A percentile compares a stretch with the other conserved stretches of the same genome.
Evolutionary conservation across 2,888 invertebrate genomes (phyloP).

Genomic region (Latheticus oryzae): DNA sequence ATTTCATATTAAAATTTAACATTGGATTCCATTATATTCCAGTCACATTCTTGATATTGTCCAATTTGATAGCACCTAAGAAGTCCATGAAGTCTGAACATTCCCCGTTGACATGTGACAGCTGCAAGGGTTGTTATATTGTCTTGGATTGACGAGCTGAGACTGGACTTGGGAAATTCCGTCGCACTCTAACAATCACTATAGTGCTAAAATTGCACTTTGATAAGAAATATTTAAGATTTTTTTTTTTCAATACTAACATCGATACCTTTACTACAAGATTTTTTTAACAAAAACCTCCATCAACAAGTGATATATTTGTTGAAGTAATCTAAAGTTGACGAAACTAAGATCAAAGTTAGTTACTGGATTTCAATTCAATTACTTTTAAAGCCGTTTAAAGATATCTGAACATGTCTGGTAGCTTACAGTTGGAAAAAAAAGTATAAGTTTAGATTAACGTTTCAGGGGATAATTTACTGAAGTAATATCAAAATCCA

Average conservation of each 20-base stretch:
- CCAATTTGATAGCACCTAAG: conserved; percentile 57
- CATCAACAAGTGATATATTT: conserved; percentile 59
- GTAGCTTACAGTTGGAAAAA: background rate
- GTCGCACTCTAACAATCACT: conserved; percentile 29
- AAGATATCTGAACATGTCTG: conserved; percentile 1
- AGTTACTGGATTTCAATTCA: conserved; percentile 60
- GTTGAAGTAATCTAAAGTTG: conserved; percentile 62
- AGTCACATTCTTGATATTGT: conserved; percentile 58
- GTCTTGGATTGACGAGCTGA: conserved; percentile 48
- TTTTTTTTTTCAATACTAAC: too few species aligned
- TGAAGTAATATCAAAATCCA: conserved; percentile 31
- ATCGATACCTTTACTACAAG: too few species aligned
- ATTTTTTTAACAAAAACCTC: conserved; percentile 55
- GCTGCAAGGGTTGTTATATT: conserved; percentile 61
- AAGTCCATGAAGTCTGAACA: conserved; percentile 57
- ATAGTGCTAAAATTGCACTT: conserved; percentile 3
- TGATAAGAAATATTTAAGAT: conserved; percentile 11
- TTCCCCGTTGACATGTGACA: conserved; percentile 62
- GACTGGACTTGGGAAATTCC: conserved; percentile 38
- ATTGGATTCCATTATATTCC: conserved; percentile 38
- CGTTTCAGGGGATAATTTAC: conserved; percentile 26
- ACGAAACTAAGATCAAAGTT: conserved; percentile 63
- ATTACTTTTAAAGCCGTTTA: conserved; percentile 55
- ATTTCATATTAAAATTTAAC: conserved; percentile 44
- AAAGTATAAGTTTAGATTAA: conserved; percentile 16